Conservation (phyloP, 2,113 vertebrate species). For the Coturnix japonica region DNA sequence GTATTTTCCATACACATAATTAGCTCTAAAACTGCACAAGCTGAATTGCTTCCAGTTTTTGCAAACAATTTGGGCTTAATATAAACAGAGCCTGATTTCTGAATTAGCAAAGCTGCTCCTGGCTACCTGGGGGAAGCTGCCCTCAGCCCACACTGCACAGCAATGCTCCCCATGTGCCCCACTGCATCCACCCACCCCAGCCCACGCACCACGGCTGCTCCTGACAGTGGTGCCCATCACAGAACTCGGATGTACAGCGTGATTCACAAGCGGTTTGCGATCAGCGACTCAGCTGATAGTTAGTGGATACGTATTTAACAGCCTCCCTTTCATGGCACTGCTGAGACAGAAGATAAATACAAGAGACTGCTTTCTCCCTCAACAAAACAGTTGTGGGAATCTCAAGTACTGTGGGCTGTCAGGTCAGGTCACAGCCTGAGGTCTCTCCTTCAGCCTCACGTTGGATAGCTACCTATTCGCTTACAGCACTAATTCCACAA, state of each 20-base stretch:
- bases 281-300: not conserved
- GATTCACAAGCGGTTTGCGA: not conserved
- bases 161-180: not conserved
- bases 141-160: not conserved
- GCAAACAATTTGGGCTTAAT: conserved; percentile 67
- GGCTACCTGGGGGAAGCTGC: conserved; percentile 37
- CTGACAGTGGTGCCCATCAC: not conserved
- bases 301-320: not conserved
- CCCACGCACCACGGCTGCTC: not conserved
- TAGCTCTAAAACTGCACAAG: conserved; percentile 71
- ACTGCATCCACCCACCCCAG: not conserved
- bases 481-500: conserved; percentile 4
- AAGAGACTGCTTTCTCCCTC: not conserved
- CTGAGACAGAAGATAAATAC: not conserved
- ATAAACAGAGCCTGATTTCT: conserved; percentile 60
- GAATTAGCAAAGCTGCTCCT: conserved; percentile 63
- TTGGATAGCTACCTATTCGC: not conserved
- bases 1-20: conserved; percentile 66
- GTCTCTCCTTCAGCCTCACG: conserved; percentile 1
- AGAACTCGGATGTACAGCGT: not conserved
- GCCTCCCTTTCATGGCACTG: not conserved
- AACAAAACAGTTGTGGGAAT: not conserved
- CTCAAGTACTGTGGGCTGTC: not conserved
- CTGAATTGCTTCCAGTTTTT: conserved; percentile 72
- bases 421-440: conserved; percentile 28